Evolutionary conservation across 2,888 invertebrate species (phyloP).

Genomic region (Apamea sordens): DNA sequence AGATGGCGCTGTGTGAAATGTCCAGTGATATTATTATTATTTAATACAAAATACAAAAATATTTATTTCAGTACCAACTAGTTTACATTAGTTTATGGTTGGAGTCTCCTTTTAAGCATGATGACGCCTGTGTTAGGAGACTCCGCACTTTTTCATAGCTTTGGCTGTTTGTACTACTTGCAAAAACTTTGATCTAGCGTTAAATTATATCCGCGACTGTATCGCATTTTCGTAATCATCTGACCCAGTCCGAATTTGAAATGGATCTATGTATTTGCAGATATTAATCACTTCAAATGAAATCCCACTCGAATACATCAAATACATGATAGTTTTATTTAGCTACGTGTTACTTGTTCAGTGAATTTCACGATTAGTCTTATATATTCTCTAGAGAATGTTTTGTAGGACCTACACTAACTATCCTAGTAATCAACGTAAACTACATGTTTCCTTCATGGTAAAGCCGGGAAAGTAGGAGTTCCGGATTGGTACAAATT

Average conservation of each 20-base stretch:
- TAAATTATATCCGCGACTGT: neutral
- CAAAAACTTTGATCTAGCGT: neutral
- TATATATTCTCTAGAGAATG: conserved; percentile 21
- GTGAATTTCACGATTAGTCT: conserved; percentile 13
- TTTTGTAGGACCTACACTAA: conserved; percentile 19
- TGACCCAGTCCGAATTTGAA: conserved; percentile 11
- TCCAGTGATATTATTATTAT: no score
- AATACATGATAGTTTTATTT: conserved; percentile 20
- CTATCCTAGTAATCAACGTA: conserved; percentile 38
- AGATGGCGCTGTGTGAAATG: no score
- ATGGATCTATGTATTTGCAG: conserved; percentile 26
- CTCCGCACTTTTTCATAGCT: no score
- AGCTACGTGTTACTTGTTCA: conserved; percentile 4
- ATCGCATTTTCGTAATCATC: conserved; percentile 6
- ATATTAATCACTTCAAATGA: conserved; percentile 28
- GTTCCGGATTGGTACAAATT: conserved; percentile 30
- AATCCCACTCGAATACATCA: conserved; percentile 9
- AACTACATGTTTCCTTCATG: conserved; percentile 21
- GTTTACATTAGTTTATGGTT: no score
- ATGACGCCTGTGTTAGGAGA: no score
- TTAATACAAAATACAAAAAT: no score
- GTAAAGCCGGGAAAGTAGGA: conserved; percentile 21
- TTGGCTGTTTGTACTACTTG: no score
- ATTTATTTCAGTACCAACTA: no score
- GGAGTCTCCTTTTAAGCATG: no score